These are phyloP conservation scores for Hemibagrus guttatus DNA, from an alignment of 2,797 vertebrate genomes.

Conservation along the genomic window DNA sequence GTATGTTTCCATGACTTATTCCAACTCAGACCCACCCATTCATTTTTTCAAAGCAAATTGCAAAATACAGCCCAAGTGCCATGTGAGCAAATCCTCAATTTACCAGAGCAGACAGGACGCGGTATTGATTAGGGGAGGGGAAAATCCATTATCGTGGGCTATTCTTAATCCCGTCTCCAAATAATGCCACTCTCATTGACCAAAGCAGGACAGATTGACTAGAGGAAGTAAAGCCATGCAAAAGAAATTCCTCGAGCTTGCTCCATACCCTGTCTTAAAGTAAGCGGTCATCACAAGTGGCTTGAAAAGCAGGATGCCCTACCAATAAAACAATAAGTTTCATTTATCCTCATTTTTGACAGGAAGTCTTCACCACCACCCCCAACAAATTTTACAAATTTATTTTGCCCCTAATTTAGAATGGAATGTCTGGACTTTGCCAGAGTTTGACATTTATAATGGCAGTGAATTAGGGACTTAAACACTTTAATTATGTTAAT, in stretches of 20 bases:
- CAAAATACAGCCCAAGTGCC: constrained; percentile 7
- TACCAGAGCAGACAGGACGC: constrained; percentile 42
- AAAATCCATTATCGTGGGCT: constrained; percentile 55
- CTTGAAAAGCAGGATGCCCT: background rate
- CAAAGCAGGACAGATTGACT: constrained; percentile 42
- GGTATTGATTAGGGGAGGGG: constrained; percentile 52
- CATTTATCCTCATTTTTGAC: constrained; percentile 9
- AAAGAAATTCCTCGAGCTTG: constrained; percentile 16
- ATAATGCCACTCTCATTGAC: constrained; percentile 52
- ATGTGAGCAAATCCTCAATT: constrained; percentile 39
- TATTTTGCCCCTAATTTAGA: constrained; percentile 13
- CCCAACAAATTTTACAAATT: background rate
- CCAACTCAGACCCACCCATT: constrained; percentile 11
- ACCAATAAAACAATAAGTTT: background rate
- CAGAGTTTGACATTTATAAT: constrained; percentile 27
- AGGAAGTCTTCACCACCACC: background rate
- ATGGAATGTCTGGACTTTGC: constrained; percentile 18
- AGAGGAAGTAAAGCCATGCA: constrained; percentile 42
- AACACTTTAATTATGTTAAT: constrained; percentile 23
- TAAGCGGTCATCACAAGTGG: background rate
- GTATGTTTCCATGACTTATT: constrained; percentile 5
- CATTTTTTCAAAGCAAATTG: constrained; percentile 9
- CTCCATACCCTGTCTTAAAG: background rate
- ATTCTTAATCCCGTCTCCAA: constrained; percentile 50
- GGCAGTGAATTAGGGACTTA: background rate